Base-by-base conservation (phyloP, 2,113 vertebrate species). In the Bambusicola thoracicus region DNA sequence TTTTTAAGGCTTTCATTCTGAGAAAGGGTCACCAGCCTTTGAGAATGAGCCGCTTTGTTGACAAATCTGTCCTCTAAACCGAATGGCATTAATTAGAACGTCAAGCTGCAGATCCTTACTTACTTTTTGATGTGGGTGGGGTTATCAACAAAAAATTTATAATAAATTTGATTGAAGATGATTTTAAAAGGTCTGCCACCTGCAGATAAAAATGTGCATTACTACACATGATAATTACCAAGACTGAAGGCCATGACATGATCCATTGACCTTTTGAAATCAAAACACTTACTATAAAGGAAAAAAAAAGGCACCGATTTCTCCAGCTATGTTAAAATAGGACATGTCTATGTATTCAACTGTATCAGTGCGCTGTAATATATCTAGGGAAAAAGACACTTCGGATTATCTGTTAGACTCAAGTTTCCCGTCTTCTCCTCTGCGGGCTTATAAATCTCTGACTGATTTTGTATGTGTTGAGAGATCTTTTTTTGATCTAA, bases 201-300 rank as follows among this genome's bases (percentile, higher is more conserved):
- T 98, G 96, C 96, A 94, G 97, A 97, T 97, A 93, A 97, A 97
- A 97, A 94, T 94, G 93, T 94, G 84, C 94, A 92, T 97, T 95
- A 94, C 91, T 95, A 56, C 62, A 85, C 93, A 83, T 95, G 89
- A 77, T 97, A 97, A 96, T 97, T 96, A 96, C 76, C 68, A 74
- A 95, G 94, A 91, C 80, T 86, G 81, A 94, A 95, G 93, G 79
- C 84, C 36, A 7, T 79, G 74, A 80, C 84, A 51, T 90, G 95
- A 96, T 94, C 95, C 51, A 34, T 2, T 95, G 97, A 91, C 94
- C 89, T 93, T 94, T 46, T 94, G 97, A 98, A 97, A 97, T 96
- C 46, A 96, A 95, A 97, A 97, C 91, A 80, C 85, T 89, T 66
- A 66, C 88, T 79, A 20, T 87, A 81, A 72, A 53, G 36, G 14